phyloP scores from a whole-genome alignment of 2,888 invertebrate species.

The Melanostoma mellinum region DNA sequence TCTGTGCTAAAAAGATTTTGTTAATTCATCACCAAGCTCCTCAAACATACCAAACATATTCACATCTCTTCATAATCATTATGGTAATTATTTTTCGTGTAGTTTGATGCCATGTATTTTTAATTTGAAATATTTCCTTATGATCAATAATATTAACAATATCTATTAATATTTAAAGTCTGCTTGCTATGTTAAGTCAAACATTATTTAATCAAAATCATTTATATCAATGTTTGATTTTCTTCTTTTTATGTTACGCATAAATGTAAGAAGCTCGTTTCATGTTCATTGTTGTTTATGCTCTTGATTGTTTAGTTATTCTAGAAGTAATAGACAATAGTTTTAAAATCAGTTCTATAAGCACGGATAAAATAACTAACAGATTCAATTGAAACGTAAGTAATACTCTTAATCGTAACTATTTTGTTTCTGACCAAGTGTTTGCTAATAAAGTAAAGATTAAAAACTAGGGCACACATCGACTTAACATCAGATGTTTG shows the following conservation, averaged over 20 bases:
- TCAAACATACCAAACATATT: too few species aligned
- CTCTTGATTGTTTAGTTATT: slow-evolving; percentile 55
- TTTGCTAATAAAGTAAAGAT: too few species aligned
- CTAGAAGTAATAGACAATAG: not conserved
- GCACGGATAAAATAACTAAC: not conserved
- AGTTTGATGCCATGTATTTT: too few species aligned
- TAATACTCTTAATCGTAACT: slow-evolving; percentile 18
- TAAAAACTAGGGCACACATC: too few species aligned
- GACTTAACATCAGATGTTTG: too few species aligned
- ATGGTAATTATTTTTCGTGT: too few species aligned
- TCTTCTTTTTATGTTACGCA: slow-evolving; percentile 28
- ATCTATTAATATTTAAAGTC: not conserved
- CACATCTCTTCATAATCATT: too few species aligned
- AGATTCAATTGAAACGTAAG: slow-evolving; percentile 42
- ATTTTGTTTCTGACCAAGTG: not conserved
- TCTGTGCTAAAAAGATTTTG: too few species aligned
- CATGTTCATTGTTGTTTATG: slow-evolving; percentile 59
- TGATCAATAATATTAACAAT: too few species aligned
- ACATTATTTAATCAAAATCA: not conserved
- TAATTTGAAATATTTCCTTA: too few species aligned
- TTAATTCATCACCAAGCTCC: too few species aligned
- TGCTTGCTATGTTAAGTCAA: not conserved
- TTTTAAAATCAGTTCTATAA: too few species aligned
- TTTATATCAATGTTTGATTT: not conserved
- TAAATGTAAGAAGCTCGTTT: slow-evolving; percentile 61